Evolutionary conservation across 2,888 invertebrate species (phyloP).

Genomic region (Tolmerus cingulatus): DNA sequence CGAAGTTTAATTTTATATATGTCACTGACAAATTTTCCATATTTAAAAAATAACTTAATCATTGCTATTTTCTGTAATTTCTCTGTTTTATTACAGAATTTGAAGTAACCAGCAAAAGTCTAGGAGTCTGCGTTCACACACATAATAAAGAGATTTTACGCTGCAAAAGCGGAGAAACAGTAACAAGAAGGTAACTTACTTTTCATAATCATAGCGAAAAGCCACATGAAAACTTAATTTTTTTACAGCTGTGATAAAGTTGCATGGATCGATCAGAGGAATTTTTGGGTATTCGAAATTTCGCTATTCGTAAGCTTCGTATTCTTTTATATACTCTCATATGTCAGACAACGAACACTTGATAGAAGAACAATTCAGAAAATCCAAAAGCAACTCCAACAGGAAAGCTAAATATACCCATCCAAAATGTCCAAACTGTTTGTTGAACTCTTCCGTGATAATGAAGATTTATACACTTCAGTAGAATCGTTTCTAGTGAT

Average conservation of each 20-base stretch:
- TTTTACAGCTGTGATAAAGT: constrained; percentile 84
- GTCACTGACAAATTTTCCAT: no score
- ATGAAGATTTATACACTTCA: constrained; percentile 62
- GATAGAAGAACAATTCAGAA: constrained; percentile 47
- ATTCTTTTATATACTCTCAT: constrained; percentile 57
- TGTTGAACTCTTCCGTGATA: constrained; percentile 57
- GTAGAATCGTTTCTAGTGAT: constrained; percentile 72
- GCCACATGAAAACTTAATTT: background rate
- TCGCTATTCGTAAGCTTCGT: constrained; percentile 56
- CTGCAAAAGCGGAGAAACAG: constrained; percentile 82
- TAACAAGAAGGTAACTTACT: constrained; percentile 74
- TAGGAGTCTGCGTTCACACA: constrained; percentile 82
- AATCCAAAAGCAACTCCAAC: constrained; percentile 50
- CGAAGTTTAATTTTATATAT: no score
- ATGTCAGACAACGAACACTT: constrained; percentile 55
- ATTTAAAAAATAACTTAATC: no score
- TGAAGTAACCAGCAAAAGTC: constrained; percentile 82
- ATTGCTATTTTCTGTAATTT: constrained; percentile 52
- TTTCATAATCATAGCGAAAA: constrained; percentile 6
- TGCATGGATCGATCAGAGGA: constrained; percentile 82
- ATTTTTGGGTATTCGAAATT: constrained; percentile 67
- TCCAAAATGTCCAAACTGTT: constrained; percentile 58
- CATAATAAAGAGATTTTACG: constrained; percentile 83
- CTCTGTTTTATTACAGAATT: constrained; percentile 66
- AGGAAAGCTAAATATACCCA: constrained; percentile 46